Conservation (phyloP, 1,140 invertebrate genomes). For the Procambarus virginalis region DNA sequence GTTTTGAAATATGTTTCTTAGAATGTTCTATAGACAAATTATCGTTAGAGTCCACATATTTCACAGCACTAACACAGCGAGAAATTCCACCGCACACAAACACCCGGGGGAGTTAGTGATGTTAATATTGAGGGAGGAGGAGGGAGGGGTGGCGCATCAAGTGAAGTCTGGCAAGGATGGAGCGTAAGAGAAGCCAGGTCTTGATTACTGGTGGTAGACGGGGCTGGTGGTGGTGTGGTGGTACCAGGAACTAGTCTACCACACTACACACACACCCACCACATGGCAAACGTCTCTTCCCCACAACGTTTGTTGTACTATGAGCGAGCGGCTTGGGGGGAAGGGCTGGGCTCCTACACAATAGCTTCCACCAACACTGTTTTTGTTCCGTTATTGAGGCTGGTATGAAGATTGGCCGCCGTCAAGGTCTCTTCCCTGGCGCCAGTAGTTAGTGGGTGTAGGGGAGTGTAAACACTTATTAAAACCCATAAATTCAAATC, state of each 20-base stretch:
- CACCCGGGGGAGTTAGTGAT: background rate
- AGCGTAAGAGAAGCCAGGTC: background rate
- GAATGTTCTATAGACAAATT: background rate
- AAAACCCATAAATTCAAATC: background rate
- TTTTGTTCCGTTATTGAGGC: background rate
- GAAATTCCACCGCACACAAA: background rate
- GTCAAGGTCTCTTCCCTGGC: background rate
- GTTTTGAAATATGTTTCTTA: slow-evolving; percentile 1
- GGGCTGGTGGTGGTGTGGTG: too few relatives aligned
- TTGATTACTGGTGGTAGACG: background rate
- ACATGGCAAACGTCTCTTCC: too few relatives aligned
- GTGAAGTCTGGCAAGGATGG: background rate
- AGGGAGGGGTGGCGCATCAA: background rate
- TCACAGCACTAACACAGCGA: background rate
- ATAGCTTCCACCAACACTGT: background rate
- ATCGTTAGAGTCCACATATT: background rate
- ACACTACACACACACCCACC: too few relatives aligned
- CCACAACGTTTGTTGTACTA: background rate
- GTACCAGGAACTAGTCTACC: too few relatives aligned
- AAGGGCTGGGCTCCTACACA: background rate
- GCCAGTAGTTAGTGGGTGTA: background rate
- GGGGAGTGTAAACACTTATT: background rate
- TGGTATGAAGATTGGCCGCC: background rate
- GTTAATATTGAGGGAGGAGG: too few relatives aligned
- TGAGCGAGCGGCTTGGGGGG: background rate